A percentile compares a stretch with the other conserved stretches of the same genome.
Evolutionary conservation across 2,888 invertebrate species (phyloP).

Genomic region (Colostygia pectinataria): DNA sequence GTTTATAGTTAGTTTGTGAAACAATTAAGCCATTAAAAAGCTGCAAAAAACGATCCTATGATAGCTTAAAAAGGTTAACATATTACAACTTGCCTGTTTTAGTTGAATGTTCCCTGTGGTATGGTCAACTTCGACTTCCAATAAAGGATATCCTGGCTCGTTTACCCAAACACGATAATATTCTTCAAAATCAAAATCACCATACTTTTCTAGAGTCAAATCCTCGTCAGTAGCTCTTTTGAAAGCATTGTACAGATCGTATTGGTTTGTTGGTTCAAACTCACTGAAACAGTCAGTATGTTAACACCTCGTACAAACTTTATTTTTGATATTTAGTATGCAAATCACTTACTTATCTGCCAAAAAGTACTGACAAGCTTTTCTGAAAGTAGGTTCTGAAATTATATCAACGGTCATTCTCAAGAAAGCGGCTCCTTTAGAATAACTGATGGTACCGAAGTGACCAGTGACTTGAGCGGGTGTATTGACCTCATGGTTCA

Average conservation of each 20-base stretch:
- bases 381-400: constrained; percentile 55
- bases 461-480: constrained; percentile 84
- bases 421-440: constrained; percentile 83
- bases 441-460: constrained; percentile 87
- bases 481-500: constrained; percentile 83
- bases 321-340: too few relatives aligned
- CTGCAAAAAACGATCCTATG: too few relatives aligned
- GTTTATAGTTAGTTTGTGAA: too few relatives aligned
- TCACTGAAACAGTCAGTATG: constrained; percentile 46
- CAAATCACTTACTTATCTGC: constrained; percentile 75
- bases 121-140: constrained; percentile 75
- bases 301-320: neutral
- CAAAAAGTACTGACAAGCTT: constrained; percentile 65
- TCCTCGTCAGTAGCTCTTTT: constrained; percentile 59
- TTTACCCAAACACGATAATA: constrained; percentile 85
- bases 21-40: too few relatives aligned
- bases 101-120: constrained; percentile 54
- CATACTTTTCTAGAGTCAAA: constrained; percentile 51
- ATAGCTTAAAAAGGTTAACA: neutral
- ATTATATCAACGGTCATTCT: constrained; percentile 70
- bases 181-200: constrained; percentile 60
- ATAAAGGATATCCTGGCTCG: constrained; percentile 84
- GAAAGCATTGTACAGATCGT: constrained; percentile 75
- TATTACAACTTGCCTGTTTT: constrained; percentile 59
- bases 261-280: constrained; percentile 71